phyloP scores from a whole-genome alignment of 2,113 vertebrate genomes.

The Xenotilapia flavipinnis region DNA sequence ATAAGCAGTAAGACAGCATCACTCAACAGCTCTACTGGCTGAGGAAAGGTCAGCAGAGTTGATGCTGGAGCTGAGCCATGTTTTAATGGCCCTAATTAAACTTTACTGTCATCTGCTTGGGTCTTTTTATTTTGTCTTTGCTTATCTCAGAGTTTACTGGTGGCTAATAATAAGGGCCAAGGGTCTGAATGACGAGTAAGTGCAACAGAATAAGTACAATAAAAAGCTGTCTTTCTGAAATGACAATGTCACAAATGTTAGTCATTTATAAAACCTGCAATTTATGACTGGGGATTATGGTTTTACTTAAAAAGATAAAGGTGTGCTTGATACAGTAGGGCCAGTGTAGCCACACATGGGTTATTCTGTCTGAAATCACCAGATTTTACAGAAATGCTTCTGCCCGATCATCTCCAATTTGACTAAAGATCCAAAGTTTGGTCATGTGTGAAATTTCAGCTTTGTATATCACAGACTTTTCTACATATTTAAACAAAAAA shows the following conservation, averaged over 20 bases:
- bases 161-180: slow-evolving; percentile 2
- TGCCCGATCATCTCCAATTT: neutral
- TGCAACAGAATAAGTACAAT: neutral
- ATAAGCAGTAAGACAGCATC: neutral
- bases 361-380: neutral
- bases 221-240: neutral
- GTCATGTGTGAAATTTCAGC: neutral
- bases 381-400: neutral
- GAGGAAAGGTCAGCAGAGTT: neutral
- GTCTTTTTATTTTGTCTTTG: neutral
- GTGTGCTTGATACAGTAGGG: neutral
- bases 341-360: neutral
- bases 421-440: neutral
- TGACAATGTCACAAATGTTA: neutral
- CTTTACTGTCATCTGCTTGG: neutral
- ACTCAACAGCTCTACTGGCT: neutral
- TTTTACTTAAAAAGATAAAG: neutral
- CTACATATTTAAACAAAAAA: neutral
- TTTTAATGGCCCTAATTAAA: neutral
- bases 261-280: neutral
- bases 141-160: neutral
- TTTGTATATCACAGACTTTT: neutral
- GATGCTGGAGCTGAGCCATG: neutral
- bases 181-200: neutral
- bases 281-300: neutral